These are phyloP conservation scores for Drosophila niveifrons DNA, from an alignment of 2,888 invertebrate species.

Conservation along the genomic window DNA sequence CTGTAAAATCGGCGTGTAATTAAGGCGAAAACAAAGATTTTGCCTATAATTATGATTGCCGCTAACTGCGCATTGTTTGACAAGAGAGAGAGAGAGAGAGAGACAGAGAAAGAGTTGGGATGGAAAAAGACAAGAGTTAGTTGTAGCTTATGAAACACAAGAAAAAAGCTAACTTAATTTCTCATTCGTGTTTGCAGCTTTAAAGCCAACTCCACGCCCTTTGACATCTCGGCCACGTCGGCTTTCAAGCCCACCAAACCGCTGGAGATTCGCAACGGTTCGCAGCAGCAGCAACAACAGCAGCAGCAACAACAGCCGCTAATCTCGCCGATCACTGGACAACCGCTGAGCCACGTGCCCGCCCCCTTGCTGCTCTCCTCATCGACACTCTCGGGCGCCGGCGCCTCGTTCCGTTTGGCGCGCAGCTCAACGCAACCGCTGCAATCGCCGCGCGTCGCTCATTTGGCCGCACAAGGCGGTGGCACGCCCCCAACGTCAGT, in stretches of 20 bases:
- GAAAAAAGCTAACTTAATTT: conserved; percentile 24
- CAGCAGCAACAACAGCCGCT: conserved; percentile 60
- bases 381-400: conserved; percentile 57
- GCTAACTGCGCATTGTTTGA: conserved; percentile 49
- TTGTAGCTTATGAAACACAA: not conserved
- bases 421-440: conserved; percentile 81
- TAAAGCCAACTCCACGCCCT: conserved; percentile 78
- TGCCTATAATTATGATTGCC: conserved; percentile 72
- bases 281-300: conserved; percentile 34
- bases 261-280: conserved; percentile 71
- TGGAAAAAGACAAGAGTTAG: not conserved
- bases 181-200: conserved; percentile 67
- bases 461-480: conserved; percentile 50
- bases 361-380: conserved; percentile 66
- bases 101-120: not conserved
- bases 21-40: conserved; percentile 36
- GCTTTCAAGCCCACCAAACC: conserved; percentile 84
- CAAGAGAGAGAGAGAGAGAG: conserved; percentile 7
- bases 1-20: conserved; percentile 55
- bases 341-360: conserved; percentile 70
- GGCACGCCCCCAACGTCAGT: conserved; percentile 18
- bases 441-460: conserved; percentile 61
- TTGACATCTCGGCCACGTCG: conserved; percentile 79
- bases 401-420: conserved; percentile 64
- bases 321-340: conserved; percentile 72